Evolutionary conservation across 2,113 vertebrate genomes (phyloP).

Genomic region (Cyprinodon tularosa): DNA sequence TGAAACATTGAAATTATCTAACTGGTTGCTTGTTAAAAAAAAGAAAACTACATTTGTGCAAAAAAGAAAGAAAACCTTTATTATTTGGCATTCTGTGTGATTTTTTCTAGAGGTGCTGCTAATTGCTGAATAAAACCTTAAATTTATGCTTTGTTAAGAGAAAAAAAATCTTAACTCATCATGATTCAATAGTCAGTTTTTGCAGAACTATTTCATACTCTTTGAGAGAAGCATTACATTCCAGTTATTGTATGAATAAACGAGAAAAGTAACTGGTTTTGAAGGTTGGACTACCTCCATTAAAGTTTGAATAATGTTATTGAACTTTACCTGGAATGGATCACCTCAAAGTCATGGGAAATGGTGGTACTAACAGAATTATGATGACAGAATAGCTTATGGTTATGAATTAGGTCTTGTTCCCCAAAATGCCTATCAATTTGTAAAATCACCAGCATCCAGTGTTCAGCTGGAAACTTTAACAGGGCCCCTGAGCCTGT

Average conservation of each 20-base stretch:
- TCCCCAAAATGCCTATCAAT: slow-evolving; percentile 68
- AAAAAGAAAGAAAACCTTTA: too few relatives aligned
- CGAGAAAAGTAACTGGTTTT: slow-evolving; percentile 56
- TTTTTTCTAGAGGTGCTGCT: background rate
- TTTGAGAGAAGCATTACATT: slow-evolving; percentile 50
- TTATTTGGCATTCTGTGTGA: background rate
- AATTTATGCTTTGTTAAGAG: background rate
- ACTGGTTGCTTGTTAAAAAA: too few relatives aligned
- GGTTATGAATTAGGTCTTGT: slow-evolving; percentile 63
- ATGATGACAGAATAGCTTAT: slow-evolving; percentile 69
- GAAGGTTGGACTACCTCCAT: slow-evolving; percentile 72
- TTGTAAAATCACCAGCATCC: slow-evolving; percentile 68
- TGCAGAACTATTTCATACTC: slow-evolving; percentile 35
- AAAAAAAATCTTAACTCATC: slow-evolving; percentile 20
- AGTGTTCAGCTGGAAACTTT: slow-evolving; percentile 49
- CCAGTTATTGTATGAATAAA: slow-evolving; percentile 46
- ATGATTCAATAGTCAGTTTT: slow-evolving; percentile 11
- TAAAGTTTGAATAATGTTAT: slow-evolving; percentile 75
- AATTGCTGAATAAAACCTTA: background rate
- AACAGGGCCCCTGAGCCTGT: slow-evolving; percentile 46
- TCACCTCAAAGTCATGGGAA: slow-evolving; percentile 70
- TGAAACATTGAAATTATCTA: too few relatives aligned
- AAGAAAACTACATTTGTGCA: too few relatives aligned
- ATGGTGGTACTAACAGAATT: slow-evolving; percentile 64
- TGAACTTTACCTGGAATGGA: slow-evolving; percentile 72